Base-by-base conservation (phyloP, 30 jellyfish, hydroid and myxozoan species). In the Hydractinia echinata region DNA sequence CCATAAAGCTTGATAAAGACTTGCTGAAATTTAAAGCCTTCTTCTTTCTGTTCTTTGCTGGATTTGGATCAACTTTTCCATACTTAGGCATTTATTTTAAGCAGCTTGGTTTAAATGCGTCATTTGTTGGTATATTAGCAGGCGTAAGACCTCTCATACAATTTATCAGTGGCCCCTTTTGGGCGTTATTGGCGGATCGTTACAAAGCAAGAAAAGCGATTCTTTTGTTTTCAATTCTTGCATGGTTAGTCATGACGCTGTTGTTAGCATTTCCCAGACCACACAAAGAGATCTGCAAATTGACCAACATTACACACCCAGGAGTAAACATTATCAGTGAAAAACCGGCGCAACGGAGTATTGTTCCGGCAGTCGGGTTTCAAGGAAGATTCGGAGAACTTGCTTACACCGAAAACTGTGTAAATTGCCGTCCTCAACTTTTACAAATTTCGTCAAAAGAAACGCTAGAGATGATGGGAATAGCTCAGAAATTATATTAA, bases 101-200 rank as follows among this genome's bases (percentile, higher is more conserved):
- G 76, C 99, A 95, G 66, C 73, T 89, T 39, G 99, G 99, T 16
- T 85, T 95, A 58, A 95, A 95, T 70, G 98, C 99, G 5, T 70
- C 95, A 55, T 89, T 85, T 13, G 99, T 89, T 21, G 99, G 99
- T 11, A 68, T 90, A 9, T 58, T 95, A 51, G 99, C 99, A 4
- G 99, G 99, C 11, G 96, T 89, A 54, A 84, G 99, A 56, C 99
- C 99, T 0, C 84, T 95, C 18, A 83, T 95, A 53, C 99, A 95
- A 67, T 95, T 94, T 85, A 87, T 87, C 55, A 90, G 99, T 77
- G 97, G 99, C 14, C 99, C 99, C 30, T 76, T 95, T 49, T 95
- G 99, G 99, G 95, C 99, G 7, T 39, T 88, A 56, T 58, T 95
- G 30, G 97, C 99, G 18, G 99, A 95, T 70, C 82, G 82, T 18